Percentiles rank a stretch among this genome's conserved stretches.
Evolutionary conservation across 1,140 invertebrate species (phyloP).

Genomic region (Polypedilum vanderplanki): DNA sequence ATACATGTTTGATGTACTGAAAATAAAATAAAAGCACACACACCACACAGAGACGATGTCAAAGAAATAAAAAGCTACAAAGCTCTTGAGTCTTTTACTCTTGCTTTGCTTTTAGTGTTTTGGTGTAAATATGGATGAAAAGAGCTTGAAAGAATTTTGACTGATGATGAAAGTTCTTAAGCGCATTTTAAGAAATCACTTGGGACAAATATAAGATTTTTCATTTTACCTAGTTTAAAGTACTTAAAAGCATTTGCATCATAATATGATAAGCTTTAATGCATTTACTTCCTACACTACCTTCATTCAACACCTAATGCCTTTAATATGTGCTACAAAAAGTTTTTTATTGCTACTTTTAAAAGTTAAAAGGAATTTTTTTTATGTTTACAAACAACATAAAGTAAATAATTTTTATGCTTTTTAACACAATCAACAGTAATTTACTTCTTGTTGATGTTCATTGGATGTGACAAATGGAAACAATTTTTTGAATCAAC

Average conservation of each 20-base stretch:
- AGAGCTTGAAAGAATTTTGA: not conserved
- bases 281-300: not conserved
- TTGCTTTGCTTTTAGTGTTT: not conserved
- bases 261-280: not conserved
- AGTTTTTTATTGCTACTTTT: not conserved
- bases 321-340: not conserved
- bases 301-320: not conserved
- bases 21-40: not conserved
- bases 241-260: conserved; percentile 12
- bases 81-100: not conserved
- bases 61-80: not conserved
- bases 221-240: no score
- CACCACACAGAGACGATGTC: not conserved
- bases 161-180: not conserved
- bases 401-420: conserved; percentile 9
- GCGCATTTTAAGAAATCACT: not conserved
- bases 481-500: not conserved
- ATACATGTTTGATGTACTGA: conserved; percentile 10
- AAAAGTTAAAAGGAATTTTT: not conserved
- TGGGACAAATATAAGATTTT: no score
- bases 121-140: not conserved
- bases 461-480: conserved; percentile 12
- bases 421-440: not conserved
- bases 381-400: not conserved
- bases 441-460: conserved; percentile 1